Evolutionary conservation across 1,140 invertebrate genomes (phyloP), one percentile per base, ranked within the genome.

Genomic region (Drosophila lacertosa): DNA sequence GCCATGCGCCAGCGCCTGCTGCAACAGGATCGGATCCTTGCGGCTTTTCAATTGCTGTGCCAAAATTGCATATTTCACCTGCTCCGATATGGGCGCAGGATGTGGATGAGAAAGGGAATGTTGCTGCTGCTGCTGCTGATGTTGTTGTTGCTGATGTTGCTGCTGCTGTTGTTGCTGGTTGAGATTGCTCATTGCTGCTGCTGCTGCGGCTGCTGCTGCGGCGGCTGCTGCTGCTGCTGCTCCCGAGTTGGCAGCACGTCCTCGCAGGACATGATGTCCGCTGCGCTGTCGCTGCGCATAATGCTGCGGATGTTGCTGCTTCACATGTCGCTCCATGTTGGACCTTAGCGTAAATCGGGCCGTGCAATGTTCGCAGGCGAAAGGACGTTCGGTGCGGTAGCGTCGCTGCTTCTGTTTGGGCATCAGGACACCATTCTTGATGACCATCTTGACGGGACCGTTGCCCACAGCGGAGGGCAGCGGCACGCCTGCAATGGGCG

Each of bases 291-390:
- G 92, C 58, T 96, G 95, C 45, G 95, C 96, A 96, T 97, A 98
- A 72, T 94, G 95, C 50, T 97, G 95, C 0, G 97, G 97, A 92
- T 98, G 97, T 77, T 98, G 97, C 76, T 98, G 97, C 89, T 98
- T 98, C 0, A 98, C 96, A 67, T 98, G 97, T 0, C 97, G 92
- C 91, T 98, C 97, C 97, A 98, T 98, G 81, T 98, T 98, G 5
- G 97, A 97, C 5, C 97, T 93, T 0, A 98, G 91, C 0, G 97
- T 98, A 80, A 98, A 98, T 45, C 96, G 93, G 0, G 97, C 96
- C 0, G 96, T 95, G 86, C 97, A 98, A 75, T 97, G 95, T 33
- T 96, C 96, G 90, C 97, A 98, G 0, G 95, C 95, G 82, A 97
- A 98, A 0, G 97, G 97, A 16, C 97, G 93, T 90, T 98, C 97